phyloP scores from a whole-genome alignment of 1,140 invertebrate genomes.

The Formica selysi region DNA sequence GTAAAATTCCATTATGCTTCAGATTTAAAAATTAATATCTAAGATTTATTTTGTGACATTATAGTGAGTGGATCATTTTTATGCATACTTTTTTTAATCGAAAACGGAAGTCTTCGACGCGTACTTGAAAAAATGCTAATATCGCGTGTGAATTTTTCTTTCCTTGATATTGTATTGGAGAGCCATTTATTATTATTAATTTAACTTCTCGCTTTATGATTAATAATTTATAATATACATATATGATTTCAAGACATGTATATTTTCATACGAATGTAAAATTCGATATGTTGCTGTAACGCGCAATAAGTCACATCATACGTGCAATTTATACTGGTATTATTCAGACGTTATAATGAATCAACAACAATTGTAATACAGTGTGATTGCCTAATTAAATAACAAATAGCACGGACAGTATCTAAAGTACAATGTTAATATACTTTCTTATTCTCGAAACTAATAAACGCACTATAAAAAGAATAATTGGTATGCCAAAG shows the following conservation, averaged over 20 bases:
- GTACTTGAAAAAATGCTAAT: not conserved
- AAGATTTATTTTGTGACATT: not conserved
- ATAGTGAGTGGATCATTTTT: too few species aligned
- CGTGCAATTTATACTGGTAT: not conserved
- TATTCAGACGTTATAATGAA: not conserved
- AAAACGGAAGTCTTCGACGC: not conserved
- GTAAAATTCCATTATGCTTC: not conserved
- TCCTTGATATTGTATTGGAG: not conserved
- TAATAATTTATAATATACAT: not conserved
- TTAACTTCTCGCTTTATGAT: not conserved
- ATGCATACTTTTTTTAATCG: too few species aligned
- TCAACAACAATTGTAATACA: not conserved
- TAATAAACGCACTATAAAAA: conserved; percentile 1
- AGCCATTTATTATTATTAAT: not conserved
- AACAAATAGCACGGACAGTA: not conserved
- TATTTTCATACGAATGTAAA: not conserved
- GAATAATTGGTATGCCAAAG: conserved; percentile 5
- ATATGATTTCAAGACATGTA: not conserved
- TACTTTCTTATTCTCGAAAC: conserved; percentile 5
- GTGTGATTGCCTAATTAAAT: conserved; percentile 31
- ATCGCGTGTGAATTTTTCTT: not conserved
- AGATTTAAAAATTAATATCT: not conserved
- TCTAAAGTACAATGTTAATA: conserved; percentile 7
- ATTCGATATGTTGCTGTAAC: not conserved
- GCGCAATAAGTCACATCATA: not conserved